Base-by-base conservation (phyloP, 2,113 vertebrate genomes). In the Psittacara wagleri region DNA sequence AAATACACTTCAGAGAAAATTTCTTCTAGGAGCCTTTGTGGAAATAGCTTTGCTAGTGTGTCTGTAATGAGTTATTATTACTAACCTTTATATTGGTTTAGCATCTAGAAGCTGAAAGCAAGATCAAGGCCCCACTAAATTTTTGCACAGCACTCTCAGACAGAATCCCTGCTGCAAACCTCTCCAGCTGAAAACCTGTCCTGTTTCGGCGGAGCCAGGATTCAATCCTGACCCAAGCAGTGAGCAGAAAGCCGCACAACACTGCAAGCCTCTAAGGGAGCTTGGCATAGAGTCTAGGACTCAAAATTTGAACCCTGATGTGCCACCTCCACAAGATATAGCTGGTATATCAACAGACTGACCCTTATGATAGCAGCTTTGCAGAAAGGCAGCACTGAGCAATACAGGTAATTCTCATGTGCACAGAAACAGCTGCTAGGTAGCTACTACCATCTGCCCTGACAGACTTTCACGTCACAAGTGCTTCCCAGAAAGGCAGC, bases 291-390 rank as follows among this genome's bases (percentile, higher is more conserved):
- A 51, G 19, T 17, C 12, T 29, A 73, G 28, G 43, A 43, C 23
- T 64, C 25, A 48, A 55, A 19, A 43, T 39, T 29, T 57, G 29
- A 74, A 83, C 12, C 16, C 20, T 55, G 25, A 19, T 67, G 23
- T 41, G 20, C 5, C 7, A 2, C 8, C 43, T 62, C 33, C 31
- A 22, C 44, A 7, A 54, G 43, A 39, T 1, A 0, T 23, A 73
- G 7, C 5, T 24, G 19, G 18, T 14, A 31, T 1, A 0, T 59
- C 61, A 43, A 1, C 1, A 51, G 33, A 17, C 17, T 35, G 52
- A 57, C 18, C 16, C 24, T 33, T 64, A 44, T 3, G 39, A 39
- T 0, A 69, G 62, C 66, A 87, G 49, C 54, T 64, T 55, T 72
- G 43, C 52, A 79, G 87, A 79, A 68, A 20, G 25, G 70, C 76